Percentiles rank a stretch among this genome's conserved stretches.
Evolutionary conservation across 2,888 invertebrate genomes (phyloP).

Genomic region (Oligia strigilis): DNA sequence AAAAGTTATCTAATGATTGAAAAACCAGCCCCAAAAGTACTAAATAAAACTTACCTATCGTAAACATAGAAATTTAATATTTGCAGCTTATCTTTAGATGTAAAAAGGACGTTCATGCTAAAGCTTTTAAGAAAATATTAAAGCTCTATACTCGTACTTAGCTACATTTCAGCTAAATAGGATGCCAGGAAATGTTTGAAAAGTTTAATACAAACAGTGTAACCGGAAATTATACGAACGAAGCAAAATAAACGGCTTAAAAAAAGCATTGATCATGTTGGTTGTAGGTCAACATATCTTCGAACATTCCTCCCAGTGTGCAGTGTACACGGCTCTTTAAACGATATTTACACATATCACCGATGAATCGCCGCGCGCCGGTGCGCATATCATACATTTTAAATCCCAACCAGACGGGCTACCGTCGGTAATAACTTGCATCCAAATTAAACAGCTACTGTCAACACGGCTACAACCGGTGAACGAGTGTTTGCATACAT

Average conservation of each 20-base stretch:
- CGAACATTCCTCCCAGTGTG: background rate
- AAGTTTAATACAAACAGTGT: background rate
- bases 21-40: background rate
- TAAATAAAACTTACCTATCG: background rate
- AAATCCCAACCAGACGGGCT: conserved; percentile 71
- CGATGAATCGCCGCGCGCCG: conserved; percentile 60
- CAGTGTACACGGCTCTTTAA: conserved; percentile 45
- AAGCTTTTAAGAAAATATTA: background rate
- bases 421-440: conserved; percentile 74
- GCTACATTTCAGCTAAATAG: background rate
- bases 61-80: background rate
- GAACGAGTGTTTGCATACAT: conserved; percentile 73
- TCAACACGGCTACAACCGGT: conserved; percentile 61
- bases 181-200: background rate
- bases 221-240: background rate
- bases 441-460: conserved; percentile 75
- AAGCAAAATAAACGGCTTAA: background rate
- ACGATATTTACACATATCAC: conserved; percentile 71
- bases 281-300: conserved; percentile 10
- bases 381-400: conserved; percentile 80
- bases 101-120: background rate
- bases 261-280: background rate
- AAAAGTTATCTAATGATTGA: no score
- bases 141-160: background rate
- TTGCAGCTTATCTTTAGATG: background rate